Conservation (phyloP, 1,140 invertebrate species). For the Rhopalosiphum padi region DNA sequence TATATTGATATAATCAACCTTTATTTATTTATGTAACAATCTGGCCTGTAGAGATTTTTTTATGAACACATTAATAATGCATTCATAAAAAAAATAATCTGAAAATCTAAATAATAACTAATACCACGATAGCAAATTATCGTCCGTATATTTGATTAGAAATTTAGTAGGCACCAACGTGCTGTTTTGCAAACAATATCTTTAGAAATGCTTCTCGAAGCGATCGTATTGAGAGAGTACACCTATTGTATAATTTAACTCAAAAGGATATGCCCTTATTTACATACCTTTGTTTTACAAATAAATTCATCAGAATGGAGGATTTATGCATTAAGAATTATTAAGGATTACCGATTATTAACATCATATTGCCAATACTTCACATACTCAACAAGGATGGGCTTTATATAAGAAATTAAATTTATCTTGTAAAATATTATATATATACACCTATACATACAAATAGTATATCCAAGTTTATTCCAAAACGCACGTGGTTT, state of each 20-base stretch:
- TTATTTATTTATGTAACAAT: too few species aligned
- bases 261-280: background rate
- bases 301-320: background rate
- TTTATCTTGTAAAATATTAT: background rate
- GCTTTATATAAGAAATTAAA: background rate
- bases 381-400: background rate
- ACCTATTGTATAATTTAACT: background rate
- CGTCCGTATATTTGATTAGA: background rate
- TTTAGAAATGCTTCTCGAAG: background rate
- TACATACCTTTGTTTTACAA: background rate
- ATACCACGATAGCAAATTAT: background rate
- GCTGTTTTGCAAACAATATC: background rate
- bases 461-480: background rate
- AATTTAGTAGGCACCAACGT: background rate
- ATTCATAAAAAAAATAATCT: too few species aligned
- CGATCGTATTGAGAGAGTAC: background rate
- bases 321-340: background rate
- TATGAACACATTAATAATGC: too few species aligned
- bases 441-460: background rate
- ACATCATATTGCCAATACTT: background rate
- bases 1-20: background rate
- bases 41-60: too few species aligned
- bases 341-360: background rate
- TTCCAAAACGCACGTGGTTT: background rate
- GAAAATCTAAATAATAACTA: background rate